Evolutionary conservation across 2,888 invertebrate species (phyloP).

Genomic region (Ophion ventricosus): DNA sequence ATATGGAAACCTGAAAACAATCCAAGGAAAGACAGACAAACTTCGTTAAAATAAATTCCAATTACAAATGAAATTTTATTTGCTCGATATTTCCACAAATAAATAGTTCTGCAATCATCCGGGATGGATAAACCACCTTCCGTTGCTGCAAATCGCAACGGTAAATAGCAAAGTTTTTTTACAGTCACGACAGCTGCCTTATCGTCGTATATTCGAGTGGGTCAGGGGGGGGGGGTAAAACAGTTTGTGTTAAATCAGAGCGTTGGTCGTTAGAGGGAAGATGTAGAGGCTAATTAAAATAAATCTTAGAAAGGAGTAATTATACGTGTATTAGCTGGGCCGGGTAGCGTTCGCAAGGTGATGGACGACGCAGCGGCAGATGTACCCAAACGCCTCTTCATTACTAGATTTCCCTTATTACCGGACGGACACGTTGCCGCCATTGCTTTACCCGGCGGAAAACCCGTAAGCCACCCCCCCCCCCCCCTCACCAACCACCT

Average conservation of each 20-base stretch:
- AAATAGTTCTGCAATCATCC: constrained; percentile 20
- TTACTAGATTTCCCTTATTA: constrained; percentile 83
- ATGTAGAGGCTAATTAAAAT: constrained; percentile 83
- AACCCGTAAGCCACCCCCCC: constrained; percentile 63
- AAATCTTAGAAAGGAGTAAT: constrained; percentile 83
- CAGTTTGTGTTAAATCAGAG: constrained; percentile 74
- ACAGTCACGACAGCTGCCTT: constrained; percentile 52
- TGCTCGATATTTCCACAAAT: constrained; percentile 21
- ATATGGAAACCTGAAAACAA: too few species aligned
- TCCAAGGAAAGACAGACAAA: neutral
- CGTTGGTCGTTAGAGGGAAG: constrained; percentile 82
- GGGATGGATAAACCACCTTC: constrained; percentile 53
- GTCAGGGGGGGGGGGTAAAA: constrained; percentile 68
- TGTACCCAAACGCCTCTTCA: constrained; percentile 83
- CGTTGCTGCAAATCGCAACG: constrained; percentile 53
- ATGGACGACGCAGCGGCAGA: constrained; percentile 83
- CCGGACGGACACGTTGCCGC: constrained; percentile 76
- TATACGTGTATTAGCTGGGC: constrained; percentile 83
- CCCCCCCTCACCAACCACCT: neutral
- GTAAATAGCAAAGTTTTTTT: constrained; percentile 44
- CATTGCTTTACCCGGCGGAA: constrained; percentile 71
- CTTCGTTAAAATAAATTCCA: neutral
- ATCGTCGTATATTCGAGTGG: constrained; percentile 58
- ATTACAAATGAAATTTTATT: neutral
- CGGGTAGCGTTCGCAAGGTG: constrained; percentile 76